phyloP scores from a whole-genome alignment of 2,113 vertebrate genomes.

The Indicator maculatus region DNA sequence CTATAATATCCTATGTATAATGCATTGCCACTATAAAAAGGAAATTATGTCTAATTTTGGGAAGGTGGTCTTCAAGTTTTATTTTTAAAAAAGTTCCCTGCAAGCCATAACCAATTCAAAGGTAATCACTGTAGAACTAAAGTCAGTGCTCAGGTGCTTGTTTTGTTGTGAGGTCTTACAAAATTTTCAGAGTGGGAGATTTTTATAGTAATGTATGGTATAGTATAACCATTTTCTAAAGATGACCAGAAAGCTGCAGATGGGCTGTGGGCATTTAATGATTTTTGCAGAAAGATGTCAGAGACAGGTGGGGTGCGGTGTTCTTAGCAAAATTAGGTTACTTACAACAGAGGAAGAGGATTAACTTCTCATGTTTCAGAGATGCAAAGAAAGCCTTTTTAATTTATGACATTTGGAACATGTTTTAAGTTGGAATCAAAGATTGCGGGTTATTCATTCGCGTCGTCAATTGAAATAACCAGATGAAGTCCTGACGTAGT shows the following conservation, averaged over 20 bases:
- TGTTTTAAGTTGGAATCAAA: background rate
- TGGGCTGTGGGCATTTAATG: background rate
- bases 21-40: background rate
- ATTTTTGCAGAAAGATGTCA: background rate
- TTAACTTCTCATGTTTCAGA: background rate
- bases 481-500: background rate
- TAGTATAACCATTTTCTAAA: background rate
- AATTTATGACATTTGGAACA: background rate
- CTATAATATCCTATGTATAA: background rate
- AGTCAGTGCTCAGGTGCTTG: background rate
- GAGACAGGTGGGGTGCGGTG: fast-evolving
- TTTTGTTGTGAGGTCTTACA: background rate
- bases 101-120: background rate
- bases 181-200: background rate
- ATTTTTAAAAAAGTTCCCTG: background rate
- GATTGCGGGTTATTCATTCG: background rate
- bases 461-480: background rate
- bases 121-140: background rate
- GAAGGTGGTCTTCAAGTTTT: background rate
- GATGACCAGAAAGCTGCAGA: background rate
- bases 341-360: background rate
- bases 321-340: background rate
- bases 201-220: background rate
- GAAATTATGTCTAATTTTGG: background rate
- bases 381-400: background rate